Percentiles rank a stretch among this genome's conserved stretches.
phyloP scores from a whole-genome alignment of 2,888 invertebrate genomes.

The Drosophila affinis region DNA sequence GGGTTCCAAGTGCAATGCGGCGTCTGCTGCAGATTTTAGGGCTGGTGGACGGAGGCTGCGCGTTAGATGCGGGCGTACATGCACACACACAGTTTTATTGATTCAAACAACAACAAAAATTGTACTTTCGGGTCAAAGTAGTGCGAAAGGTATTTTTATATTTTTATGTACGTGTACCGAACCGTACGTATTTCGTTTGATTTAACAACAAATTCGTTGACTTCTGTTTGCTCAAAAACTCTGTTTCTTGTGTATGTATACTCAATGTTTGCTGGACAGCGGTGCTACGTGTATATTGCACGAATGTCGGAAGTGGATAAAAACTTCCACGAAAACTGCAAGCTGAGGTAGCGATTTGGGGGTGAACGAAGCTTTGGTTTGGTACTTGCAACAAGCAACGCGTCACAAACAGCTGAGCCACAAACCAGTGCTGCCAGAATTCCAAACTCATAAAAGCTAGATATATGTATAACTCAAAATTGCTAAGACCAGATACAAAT shows the following conservation, averaged over 20 bases:
- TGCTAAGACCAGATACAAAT: too few relatives aligned
- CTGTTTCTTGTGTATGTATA: slow-evolving; percentile 15
- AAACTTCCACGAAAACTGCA: too few relatives aligned
- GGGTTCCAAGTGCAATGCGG: slow-evolving; percentile 21
- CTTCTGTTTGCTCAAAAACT: neutral
- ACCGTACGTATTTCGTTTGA: slow-evolving; percentile 18
- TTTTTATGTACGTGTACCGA: neutral
- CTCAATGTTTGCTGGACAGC: slow-evolving; percentile 3
- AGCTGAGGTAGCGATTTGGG: too few relatives aligned
- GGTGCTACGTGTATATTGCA: too few relatives aligned
- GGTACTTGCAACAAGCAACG: too few relatives aligned
- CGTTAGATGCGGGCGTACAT: slow-evolving; percentile 25
- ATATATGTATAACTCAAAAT: too few relatives aligned
- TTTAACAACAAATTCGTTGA: slow-evolving; percentile 17
- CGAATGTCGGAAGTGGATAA: too few relatives aligned
- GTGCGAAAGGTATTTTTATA: neutral
- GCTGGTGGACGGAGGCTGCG: slow-evolving; percentile 41
- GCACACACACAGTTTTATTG: slow-evolving; percentile 21
- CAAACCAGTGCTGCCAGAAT: too few relatives aligned
- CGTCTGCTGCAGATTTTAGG: slow-evolving; percentile 37
- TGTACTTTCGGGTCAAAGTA: neutral
- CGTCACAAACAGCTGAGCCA: too few relatives aligned
- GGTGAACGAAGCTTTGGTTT: too few relatives aligned
- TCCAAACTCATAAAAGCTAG: too few relatives aligned
- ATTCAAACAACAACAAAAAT: slow-evolving; percentile 11